These are phyloP conservation scores for Eupithecia subfuscata DNA, from an alignment of 2,888 invertebrate species.

Conservation along the genomic window DNA sequence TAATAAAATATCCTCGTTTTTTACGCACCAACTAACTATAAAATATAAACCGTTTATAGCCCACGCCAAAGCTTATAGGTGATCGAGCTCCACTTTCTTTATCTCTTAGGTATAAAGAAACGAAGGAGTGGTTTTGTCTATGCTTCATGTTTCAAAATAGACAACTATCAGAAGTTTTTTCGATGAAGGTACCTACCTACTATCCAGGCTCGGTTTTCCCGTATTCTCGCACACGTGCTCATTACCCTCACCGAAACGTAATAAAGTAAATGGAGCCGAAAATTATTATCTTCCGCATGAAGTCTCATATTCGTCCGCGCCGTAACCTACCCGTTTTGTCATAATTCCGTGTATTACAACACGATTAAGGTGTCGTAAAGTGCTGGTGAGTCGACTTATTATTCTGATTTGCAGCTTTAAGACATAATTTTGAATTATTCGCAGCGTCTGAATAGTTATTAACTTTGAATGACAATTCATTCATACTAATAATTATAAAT, in stretches of 20 bases:
- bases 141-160: background rate
- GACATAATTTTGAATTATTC: background rate
- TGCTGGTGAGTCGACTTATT: background rate
- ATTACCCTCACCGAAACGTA: conserved; percentile 60
- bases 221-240: conserved; percentile 45
- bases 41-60: background rate
- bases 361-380: conserved; percentile 17
- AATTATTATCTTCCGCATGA: conserved; percentile 60
- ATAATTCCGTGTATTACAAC: conserved; percentile 45
- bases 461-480: background rate
- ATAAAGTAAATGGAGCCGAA: conserved; percentile 70
- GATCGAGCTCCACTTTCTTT: background rate
- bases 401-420: background rate
- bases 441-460: background rate
- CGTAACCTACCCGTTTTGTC: conserved; percentile 53
- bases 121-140: background rate
- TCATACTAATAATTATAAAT: background rate
- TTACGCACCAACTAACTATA: background rate
- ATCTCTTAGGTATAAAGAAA: too few relatives aligned
- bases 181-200: background rate
- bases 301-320: conserved; percentile 52
- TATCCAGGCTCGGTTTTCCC: conserved; percentile 7
- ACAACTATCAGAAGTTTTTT: background rate
- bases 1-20: background rate
- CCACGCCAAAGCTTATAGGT: background rate